phyloP scores from a whole-genome alignment of 1,140 invertebrate genomes.

The Monomorium pharaonis region DNA sequence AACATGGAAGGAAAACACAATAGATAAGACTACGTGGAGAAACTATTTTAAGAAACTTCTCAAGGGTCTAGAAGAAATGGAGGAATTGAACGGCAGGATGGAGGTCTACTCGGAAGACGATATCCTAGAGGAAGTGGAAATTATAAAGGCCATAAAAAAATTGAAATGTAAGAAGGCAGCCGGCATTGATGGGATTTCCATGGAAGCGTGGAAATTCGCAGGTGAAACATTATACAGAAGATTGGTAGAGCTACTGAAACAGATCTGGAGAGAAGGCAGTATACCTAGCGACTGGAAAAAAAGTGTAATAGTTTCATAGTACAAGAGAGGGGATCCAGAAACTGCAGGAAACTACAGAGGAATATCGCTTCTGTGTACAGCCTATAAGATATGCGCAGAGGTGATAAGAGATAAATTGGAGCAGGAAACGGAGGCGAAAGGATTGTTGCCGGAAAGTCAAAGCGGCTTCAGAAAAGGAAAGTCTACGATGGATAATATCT shows the following conservation, averaged over 20 bases:
- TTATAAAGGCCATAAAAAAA: neutral
- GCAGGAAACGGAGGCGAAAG: slow-evolving; percentile 1
- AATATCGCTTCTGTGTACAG: neutral
- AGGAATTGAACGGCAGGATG: neutral
- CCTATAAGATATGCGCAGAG: neutral
- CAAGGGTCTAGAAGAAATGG: neutral
- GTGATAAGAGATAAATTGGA: slow-evolving; percentile 25
- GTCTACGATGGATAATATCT: slow-evolving; percentile 46
- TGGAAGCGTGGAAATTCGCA: neutral
- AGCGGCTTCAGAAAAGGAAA: neutral
- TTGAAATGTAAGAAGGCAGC: neutral
- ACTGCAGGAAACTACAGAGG: neutral
- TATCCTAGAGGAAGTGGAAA: too few species aligned
- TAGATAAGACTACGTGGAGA: too few species aligned
- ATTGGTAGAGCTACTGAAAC: neutral
- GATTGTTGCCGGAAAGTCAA: slow-evolving; percentile 13
- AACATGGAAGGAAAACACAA: too few species aligned
- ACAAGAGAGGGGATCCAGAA: neutral
- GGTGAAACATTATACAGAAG: neutral
- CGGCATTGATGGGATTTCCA: neutral
- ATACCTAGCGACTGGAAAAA: neutral
- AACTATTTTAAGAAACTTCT: too few species aligned
- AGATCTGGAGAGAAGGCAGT: neutral
- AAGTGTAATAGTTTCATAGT: neutral
- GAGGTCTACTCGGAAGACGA: neutral